phyloP scores from a whole-genome alignment of 2,888 invertebrate species.

The Sminthurinus aureus region DNA sequence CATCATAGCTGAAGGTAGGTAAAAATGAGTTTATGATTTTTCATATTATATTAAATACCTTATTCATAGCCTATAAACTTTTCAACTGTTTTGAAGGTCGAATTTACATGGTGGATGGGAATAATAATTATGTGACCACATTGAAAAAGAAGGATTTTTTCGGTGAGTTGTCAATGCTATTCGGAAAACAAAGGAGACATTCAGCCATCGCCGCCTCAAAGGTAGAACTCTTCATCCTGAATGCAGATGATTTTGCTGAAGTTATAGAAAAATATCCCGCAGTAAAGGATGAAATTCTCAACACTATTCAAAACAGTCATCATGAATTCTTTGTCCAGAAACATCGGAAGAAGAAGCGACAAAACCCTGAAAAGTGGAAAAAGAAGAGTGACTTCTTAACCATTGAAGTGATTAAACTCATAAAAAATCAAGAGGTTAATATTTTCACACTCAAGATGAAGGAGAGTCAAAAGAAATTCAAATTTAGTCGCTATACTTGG shows the following conservation, averaged over 20 bases:
- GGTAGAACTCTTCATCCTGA: constrained; percentile 46
- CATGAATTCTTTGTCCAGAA: constrained; percentile 16
- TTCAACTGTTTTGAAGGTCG: constrained; percentile 39
- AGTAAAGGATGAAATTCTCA: constrained; percentile 24
- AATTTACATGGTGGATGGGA: constrained; percentile 37
- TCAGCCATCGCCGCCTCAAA: constrained; percentile 53
- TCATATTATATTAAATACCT: neutral
- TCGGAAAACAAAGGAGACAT: constrained; percentile 40
- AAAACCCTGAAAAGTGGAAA: constrained; percentile 15
- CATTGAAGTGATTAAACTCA: neutral
- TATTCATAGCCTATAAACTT: neutral
- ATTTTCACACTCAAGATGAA: neutral
- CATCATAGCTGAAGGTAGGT: constrained; percentile 49
- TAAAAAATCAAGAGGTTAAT: constrained; percentile 3
- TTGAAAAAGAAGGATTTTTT: constrained; percentile 45
- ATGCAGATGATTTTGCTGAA: constrained; percentile 47
- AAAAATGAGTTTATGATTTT: neutral
- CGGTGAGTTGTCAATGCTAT: constrained; percentile 51
- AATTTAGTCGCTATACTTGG: neutral
- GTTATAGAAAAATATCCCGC: constrained; percentile 47
- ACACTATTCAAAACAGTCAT: neutral
- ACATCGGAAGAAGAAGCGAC: neutral
- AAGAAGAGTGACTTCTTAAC: constrained; percentile 9
- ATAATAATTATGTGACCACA: constrained; percentile 33
- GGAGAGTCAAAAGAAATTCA: neutral